Evolutionary conservation across 2,797 vertebrate species (phyloP).

Genomic region (Poecilia gillii): DNA sequence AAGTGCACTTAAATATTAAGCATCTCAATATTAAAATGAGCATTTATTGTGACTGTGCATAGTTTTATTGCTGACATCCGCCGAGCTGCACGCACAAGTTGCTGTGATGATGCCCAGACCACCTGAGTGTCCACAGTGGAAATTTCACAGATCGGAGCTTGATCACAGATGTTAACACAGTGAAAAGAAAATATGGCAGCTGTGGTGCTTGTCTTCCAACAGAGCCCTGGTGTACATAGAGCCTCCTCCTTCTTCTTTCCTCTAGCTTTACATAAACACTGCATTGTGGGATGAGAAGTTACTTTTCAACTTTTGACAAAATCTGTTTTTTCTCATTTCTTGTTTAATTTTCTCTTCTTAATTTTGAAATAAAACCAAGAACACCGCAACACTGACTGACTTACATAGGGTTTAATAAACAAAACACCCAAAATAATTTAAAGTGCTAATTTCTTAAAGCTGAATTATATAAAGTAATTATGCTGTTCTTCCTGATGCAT

Average conservation of each 20-base stretch:
- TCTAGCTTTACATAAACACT: not conserved
- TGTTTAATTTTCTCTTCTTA: not conserved
- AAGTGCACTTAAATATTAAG: not conserved
- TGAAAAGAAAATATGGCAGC: not conserved
- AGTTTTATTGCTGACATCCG: not conserved
- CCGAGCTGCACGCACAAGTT: not conserved
- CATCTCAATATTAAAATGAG: not conserved
- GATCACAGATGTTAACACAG: not conserved
- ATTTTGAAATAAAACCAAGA: not conserved
- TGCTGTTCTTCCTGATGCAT: not conserved
- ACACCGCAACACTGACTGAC: not conserved
- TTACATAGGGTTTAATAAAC: not conserved
- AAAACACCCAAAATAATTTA: not conserved
- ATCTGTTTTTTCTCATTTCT: not conserved
- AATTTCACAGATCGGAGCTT: not conserved
- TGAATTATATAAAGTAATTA: not conserved
- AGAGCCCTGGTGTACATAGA: not conserved
- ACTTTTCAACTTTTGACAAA: not conserved
- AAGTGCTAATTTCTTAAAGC: not conserved
- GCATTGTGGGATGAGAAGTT: not conserved
- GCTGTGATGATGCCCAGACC: not conserved
- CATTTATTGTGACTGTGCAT: not conserved
- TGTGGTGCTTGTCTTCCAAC: not conserved
- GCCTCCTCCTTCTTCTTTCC: not conserved
- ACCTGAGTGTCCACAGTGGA: not conserved